These are phyloP conservation scores for Branchellion lobata DNA, from an alignment of 2,888 invertebrate genomes.

Conservation along the genomic window DNA sequence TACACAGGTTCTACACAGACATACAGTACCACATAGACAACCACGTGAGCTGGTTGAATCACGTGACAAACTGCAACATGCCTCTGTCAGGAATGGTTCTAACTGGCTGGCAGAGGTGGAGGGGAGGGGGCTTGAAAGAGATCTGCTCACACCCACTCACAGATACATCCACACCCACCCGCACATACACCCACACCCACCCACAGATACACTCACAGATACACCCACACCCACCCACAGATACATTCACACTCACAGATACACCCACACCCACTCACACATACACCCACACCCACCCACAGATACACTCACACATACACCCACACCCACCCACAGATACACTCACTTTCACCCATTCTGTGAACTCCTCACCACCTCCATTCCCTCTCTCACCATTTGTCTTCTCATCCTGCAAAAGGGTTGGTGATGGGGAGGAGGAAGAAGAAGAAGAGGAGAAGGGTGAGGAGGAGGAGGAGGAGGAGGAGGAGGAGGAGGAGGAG, in stretches of 20 bases:
- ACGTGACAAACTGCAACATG: slow-evolving; percentile 52
- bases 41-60: neutral
- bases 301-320: slow-evolving; percentile 63
- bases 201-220: too few species aligned
- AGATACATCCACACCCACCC: too few species aligned
- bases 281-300: slow-evolving; percentile 64
- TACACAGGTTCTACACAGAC: slow-evolving; percentile 65
- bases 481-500: too few species aligned
- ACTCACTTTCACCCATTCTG: slow-evolving; percentile 64
- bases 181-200: too few species aligned
- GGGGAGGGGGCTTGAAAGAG: neutral
- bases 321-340: slow-evolving; percentile 55
- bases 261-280: slow-evolving; percentile 63
- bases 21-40: slow-evolving; percentile 67
- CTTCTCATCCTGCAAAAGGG: slow-evolving; percentile 51
- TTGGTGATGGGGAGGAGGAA: neutral
- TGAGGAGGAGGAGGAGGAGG: too few species aligned
- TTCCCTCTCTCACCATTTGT: slow-evolving; percentile 62
- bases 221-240: too few species aligned
- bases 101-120: slow-evolving; percentile 64
- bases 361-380: slow-evolving; percentile 63
- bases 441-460: too few species aligned
- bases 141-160: neutral
- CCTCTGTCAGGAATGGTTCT: slow-evolving; percentile 58
- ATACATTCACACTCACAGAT: too few species aligned